Percentiles rank a stretch among this genome's conserved stretches.
Evolutionary conservation across 2,797 vertebrate genomes (phyloP).

Genomic region (Mus spretus): DNA sequence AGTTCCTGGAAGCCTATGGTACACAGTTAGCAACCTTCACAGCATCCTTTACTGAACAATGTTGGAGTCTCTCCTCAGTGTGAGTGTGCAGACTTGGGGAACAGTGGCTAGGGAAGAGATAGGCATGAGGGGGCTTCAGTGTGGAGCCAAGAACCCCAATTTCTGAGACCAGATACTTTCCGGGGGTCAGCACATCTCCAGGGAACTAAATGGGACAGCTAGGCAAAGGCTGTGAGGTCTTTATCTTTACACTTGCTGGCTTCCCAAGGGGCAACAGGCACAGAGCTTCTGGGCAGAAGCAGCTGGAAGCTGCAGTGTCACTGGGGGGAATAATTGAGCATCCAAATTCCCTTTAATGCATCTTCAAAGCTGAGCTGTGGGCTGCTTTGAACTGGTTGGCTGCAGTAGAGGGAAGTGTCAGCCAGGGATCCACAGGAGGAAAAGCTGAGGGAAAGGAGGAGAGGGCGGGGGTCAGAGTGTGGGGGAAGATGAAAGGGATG

Average conservation of each 20-base stretch:
- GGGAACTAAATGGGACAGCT: background rate
- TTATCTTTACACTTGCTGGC: background rate
- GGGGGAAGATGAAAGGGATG: background rate
- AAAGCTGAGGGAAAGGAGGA: background rate
- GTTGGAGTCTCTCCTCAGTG: background rate
- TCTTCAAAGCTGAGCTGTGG: constrained; percentile 4
- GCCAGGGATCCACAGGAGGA: background rate
- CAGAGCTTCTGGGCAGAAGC: constrained; percentile 4
- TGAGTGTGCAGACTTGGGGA: background rate
- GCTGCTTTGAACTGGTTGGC: background rate
- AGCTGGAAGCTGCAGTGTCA: constrained; percentile 20
- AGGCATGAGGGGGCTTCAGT: background rate
- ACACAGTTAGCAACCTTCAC: background rate
- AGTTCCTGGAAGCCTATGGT: background rate
- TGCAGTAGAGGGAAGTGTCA: background rate
- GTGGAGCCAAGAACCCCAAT: background rate
- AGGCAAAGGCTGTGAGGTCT: background rate
- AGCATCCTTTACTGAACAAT: background rate
- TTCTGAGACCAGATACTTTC: background rate
- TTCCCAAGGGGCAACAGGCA: background rate
- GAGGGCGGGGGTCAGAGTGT: background rate
- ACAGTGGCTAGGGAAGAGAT: background rate
- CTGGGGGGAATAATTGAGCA: background rate
- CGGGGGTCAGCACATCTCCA: background rate
- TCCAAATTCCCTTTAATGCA: background rate